Evolutionary conservation across 2,888 invertebrate species (phyloP), one percentile per base, ranked within the genome.

Genomic region (Aleiodes alternator): DNA sequence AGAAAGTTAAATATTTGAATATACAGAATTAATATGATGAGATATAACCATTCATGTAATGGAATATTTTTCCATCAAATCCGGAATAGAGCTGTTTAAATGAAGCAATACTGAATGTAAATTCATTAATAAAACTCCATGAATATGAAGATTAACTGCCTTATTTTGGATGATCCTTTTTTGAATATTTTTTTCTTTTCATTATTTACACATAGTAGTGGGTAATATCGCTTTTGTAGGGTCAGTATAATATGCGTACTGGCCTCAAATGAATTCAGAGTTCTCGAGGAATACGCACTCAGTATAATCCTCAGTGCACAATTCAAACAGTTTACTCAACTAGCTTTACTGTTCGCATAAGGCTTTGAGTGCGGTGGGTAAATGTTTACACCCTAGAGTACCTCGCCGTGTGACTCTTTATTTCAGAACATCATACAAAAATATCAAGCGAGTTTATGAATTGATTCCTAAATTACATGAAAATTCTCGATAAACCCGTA

Each of bases 301-400:
- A 5, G 34, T 38, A 73, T 76, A 71, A 73, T 73, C 73, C 76
- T 71, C 53, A 68, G 38, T 66, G 14, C 55, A 59, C 53, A 55
- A 53, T 34, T 55, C 55, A 34, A 34, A 69, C 69, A 34, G 77
- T 74, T 77, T 77, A 64, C 64, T 64, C 51, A 55, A 31, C 31
- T 69, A 55, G 55, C 55, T 56, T n/a, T n/a, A n/a, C 38, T 38
- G 68, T 72, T 72, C 70, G 69, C 66, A 59, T 9, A 1, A 57
- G 69, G 75, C 70, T 75, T 75, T 57, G 72, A 70, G 75, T 73
- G 72, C 68, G 71, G 53, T 57, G 55, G 73, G 75, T 64, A 78
- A 78, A 78, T 78, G 75, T 78, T 78, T 78, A 75, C 75, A 50
- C 57, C 71, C 34, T 70, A 69, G 75, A 71, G 73, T 56, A 56